Conservation (phyloP, 2,797 vertebrate species). For the Dendrocincla fuliginosa region DNA sequence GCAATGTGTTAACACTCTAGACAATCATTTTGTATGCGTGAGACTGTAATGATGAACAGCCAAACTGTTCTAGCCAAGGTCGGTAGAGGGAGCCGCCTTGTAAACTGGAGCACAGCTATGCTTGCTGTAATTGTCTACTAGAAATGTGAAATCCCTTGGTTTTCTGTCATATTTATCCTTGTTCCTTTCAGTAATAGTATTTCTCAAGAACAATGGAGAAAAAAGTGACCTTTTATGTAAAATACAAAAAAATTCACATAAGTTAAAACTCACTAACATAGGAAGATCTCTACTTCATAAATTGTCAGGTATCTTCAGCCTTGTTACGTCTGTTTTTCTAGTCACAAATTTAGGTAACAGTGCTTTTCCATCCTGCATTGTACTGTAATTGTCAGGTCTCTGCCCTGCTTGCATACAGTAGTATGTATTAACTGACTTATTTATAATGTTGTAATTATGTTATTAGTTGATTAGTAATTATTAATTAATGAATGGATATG, state of each 20-base stretch:
- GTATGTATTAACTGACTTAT: not conserved
- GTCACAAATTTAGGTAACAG: not conserved
- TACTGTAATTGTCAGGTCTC: not conserved
- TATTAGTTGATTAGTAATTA: not conserved
- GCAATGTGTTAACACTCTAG: not conserved
- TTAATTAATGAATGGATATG: not conserved
- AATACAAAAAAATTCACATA: not conserved
- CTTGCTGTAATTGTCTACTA: not conserved
- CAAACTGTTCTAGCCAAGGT: not conserved
- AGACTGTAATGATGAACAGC: not conserved
- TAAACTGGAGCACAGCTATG: not conserved
- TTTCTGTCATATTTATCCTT: not conserved
- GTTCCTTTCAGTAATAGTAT: not conserved
- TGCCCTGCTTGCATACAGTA: not conserved
- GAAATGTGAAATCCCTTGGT: not conserved
- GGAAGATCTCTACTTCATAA: not conserved
- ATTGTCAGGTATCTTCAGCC: not conserved
- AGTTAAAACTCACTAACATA: not conserved
- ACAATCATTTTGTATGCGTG: accelerated
- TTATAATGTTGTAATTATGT: not conserved
- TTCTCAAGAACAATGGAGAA: not conserved
- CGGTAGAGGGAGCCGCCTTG: not conserved
- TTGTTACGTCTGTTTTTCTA: not conserved
- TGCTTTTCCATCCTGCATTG: not conserved
- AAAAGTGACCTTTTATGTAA: not conserved